phyloP scores from a whole-genome alignment of 2,797 vertebrate genomes.

The Falco peregrinus region DNA sequence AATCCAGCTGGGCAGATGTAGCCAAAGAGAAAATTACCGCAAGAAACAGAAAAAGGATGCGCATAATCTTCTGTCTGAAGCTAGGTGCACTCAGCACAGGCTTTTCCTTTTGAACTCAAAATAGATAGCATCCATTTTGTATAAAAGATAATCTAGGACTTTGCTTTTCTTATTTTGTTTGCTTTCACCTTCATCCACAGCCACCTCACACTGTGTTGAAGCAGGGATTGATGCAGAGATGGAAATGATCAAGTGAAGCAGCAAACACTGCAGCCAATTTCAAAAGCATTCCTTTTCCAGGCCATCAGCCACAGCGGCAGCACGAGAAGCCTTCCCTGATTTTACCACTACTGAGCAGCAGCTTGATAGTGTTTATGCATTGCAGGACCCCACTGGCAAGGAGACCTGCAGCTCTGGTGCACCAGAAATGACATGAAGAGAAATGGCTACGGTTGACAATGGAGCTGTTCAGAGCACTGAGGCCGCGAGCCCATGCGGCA shows the following conservation, averaged over 20 bases:
- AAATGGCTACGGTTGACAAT: constrained; percentile 38
- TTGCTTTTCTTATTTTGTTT: neutral
- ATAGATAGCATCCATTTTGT: neutral
- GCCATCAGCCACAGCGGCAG: constrained; percentile 24
- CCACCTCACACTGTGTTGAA: neutral
- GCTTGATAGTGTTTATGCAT: constrained; percentile 54
- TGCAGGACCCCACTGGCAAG: neutral
- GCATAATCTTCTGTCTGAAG: neutral
- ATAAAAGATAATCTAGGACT: neutral
- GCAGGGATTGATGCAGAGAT: neutral
- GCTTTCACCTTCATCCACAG: neutral
- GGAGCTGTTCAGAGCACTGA: neutral
- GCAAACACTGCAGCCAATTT: neutral
- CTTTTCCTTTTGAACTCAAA: neutral
- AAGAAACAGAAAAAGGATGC: neutral
- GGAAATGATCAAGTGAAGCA: constrained; percentile 50
- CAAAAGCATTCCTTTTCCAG: constrained; percentile 63
- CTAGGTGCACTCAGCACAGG: neutral
- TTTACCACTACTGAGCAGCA: constrained; percentile 29
- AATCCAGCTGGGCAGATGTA: neutral
- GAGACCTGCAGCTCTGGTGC: neutral
- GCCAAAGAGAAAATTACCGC: neutral
- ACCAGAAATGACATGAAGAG: neutral
- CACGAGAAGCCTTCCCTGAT: constrained; percentile 39
- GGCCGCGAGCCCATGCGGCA: neutral